phyloP scores from a whole-genome alignment of 2,888 invertebrate species.

The Apotomis capreana region DNA sequence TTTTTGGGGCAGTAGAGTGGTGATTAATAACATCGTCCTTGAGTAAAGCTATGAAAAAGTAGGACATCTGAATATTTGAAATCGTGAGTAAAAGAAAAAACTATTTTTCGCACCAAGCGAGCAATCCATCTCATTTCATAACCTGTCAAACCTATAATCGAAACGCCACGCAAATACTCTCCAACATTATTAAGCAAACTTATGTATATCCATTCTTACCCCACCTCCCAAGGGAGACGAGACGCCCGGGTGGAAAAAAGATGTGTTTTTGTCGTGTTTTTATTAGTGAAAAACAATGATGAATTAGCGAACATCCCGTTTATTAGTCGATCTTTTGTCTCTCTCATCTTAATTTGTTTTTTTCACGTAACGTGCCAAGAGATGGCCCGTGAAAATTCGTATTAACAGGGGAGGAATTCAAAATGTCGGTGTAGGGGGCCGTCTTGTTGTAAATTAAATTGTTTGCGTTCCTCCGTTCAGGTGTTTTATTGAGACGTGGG shows the following conservation, averaged over 20 bases:
- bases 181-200: conserved; percentile 45
- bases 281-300: conserved; percentile 50
- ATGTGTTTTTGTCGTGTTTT: conserved; percentile 50
- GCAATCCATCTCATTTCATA: conserved; percentile 40
- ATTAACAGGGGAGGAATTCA: conserved; percentile 46
- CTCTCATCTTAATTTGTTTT: conserved; percentile 47
- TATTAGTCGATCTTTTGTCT: conserved; percentile 48
- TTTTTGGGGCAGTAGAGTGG: too few species aligned
- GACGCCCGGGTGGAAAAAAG: conserved; percentile 40
- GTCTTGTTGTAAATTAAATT: conserved; percentile 47
- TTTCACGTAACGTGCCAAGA: conserved; percentile 43
- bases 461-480: conserved; percentile 42
- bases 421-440: conserved; percentile 43
- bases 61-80: not conserved
- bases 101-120: conserved; percentile 2
- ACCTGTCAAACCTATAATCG: conserved; percentile 41
- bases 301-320: conserved; percentile 48
- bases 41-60: not conserved
- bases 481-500: conserved; percentile 42
- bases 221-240: conserved; percentile 33
- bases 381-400: conserved; percentile 48
- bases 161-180: conserved; percentile 34
- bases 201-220: conserved; percentile 42
- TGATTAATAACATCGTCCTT: not conserved
- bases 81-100: not conserved